These are phyloP conservation scores for Tupaia tana DNA, from an alignment of 2,113 vertebrate genomes.

Conservation along the genomic window DNA sequence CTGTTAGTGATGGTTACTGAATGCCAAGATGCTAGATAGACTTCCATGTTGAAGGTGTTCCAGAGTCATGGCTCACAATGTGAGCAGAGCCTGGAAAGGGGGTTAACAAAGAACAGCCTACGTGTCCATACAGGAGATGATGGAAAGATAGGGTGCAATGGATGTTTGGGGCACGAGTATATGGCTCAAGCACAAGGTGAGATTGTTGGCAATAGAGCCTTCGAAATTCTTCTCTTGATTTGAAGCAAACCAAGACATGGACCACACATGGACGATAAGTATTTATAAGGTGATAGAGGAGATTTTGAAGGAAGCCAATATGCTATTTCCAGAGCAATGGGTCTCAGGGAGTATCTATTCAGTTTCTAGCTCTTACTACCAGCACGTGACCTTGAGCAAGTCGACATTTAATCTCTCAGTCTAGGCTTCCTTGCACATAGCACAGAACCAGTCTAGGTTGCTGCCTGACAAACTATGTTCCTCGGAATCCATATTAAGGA, in stretches of 20 bases:
- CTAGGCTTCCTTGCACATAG: not conserved
- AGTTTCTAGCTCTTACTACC: not conserved
- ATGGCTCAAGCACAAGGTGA: not conserved
- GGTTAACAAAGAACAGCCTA: not conserved
- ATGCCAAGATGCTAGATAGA: not conserved
- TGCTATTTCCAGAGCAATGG: conserved; percentile 15
- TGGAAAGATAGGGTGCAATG: not conserved
- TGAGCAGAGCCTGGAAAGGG: not conserved
- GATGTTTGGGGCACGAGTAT: not conserved
- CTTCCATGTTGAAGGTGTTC: not conserved
- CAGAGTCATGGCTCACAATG: not conserved
- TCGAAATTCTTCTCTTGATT: conserved; percentile 45
- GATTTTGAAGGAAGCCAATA: conserved; percentile 47
- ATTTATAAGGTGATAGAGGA: conserved; percentile 52
- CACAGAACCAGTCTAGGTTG: not conserved
- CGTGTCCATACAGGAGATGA: not conserved
- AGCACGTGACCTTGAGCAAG: not conserved
- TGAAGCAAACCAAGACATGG: conserved; percentile 51
- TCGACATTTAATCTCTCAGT: not conserved
- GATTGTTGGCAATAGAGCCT: conserved; percentile 7
- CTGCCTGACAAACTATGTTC: not conserved
- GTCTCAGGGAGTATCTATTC: not conserved
- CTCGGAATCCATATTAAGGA: not conserved
- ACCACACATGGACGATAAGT: conserved; percentile 63
- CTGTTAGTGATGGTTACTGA: not conserved